These are phyloP conservation scores for Rhinichthys osculus DNA, from an alignment of 2,797 vertebrate species.

Conservation along the genomic window DNA sequence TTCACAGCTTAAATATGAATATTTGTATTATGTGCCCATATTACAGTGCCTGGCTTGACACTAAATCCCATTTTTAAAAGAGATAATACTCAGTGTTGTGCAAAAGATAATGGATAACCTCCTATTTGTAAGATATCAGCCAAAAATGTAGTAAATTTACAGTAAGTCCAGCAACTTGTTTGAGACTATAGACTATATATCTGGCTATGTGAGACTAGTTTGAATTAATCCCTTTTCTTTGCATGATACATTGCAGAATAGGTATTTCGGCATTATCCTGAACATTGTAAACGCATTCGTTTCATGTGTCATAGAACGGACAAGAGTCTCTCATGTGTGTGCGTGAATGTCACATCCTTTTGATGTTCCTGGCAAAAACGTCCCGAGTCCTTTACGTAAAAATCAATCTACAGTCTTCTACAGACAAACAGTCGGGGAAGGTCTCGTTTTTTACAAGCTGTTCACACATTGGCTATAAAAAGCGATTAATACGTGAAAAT, in stretches of 20 bases:
- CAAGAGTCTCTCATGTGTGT: too few relatives aligned
- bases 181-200: background rate
- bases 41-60: conserved; percentile 6
- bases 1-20: conserved; percentile 26
- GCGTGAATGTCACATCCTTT: too few relatives aligned
- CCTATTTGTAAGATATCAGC: background rate
- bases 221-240: background rate
- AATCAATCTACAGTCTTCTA: too few relatives aligned
- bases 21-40: conserved; percentile 14
- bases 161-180: too few relatives aligned
- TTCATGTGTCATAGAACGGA: too few relatives aligned
- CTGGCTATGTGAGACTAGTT: background rate
- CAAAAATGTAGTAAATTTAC: background rate
- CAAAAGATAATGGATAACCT: background rate
- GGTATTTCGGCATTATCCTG: background rate
- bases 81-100: background rate
- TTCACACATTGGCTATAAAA: too few relatives aligned
- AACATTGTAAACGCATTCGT: too few relatives aligned
- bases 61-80: conserved; percentile 12
- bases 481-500: background rate
- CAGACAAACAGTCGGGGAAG: too few relatives aligned
- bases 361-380: too few relatives aligned
- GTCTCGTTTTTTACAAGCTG: too few relatives aligned
- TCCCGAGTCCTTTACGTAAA: too few relatives aligned
- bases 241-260: background rate